A percentile compares a stretch with the other conserved stretches of the same genome.
Evolutionary conservation across 1,140 invertebrate species (phyloP).

Genomic region (Caerostris extrusa): DNA sequence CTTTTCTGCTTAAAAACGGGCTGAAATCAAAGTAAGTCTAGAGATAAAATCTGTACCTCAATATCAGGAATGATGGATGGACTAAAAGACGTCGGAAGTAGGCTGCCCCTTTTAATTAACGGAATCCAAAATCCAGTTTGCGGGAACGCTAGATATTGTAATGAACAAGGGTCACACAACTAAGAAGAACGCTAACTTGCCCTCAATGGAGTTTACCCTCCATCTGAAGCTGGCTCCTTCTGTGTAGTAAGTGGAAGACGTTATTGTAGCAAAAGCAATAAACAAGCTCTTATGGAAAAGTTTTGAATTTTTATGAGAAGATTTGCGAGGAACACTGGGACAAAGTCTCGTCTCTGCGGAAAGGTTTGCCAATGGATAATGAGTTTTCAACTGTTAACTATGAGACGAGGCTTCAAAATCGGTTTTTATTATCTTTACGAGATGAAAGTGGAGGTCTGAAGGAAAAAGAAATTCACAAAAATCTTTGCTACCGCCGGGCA

Average conservation of each 20-base stretch:
- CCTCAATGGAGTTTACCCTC: neutral
- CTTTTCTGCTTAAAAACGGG: neutral
- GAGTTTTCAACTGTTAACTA: constrained; percentile 19
- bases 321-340: constrained; percentile 13
- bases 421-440: constrained; percentile 44
- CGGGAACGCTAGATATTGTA: neutral
- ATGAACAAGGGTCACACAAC: neutral
- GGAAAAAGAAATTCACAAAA: constrained; percentile 28
- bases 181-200: neutral
- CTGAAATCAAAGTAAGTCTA: neutral
- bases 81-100: constrained; percentile 29
- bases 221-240: neutral
- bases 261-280: constrained; percentile 46
- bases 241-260: neutral
- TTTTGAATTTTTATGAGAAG: constrained; percentile 52
- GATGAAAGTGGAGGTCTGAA: neutral
- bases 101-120: constrained; percentile 23
- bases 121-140: constrained; percentile 43
- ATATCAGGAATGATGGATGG: constrained; percentile 5
- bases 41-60: constrained; percentile 12
- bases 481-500: neutral
- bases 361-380: constrained; percentile 35
- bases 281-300: constrained; percentile 51
- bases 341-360: neutral
- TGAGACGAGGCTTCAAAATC: constrained; percentile 19